Percentiles rank a stretch among this genome's conserved stretches.
Conservation (phyloP, 1,140 invertebrate species). For the Colletes gigas region DNA sequence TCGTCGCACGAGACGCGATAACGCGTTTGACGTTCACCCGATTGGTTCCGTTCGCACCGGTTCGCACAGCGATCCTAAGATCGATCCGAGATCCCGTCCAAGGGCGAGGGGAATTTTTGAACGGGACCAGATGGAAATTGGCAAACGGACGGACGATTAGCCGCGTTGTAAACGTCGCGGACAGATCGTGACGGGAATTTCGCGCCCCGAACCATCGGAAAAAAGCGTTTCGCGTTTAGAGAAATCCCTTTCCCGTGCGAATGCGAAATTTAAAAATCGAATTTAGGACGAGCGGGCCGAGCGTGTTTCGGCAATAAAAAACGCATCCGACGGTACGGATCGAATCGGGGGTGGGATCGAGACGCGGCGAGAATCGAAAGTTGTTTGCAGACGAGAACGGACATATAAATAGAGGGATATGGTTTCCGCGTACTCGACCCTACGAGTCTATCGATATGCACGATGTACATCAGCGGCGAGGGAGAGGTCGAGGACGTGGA, state of each 20-base stretch:
- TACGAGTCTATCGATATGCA: slow-evolving; percentile 58
- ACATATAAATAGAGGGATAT: neutral
- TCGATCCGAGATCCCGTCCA: neutral
- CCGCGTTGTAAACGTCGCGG: neutral
- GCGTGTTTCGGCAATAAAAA: no score
- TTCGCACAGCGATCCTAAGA: neutral
- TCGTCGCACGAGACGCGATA: neutral
- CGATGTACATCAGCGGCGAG: slow-evolving; percentile 14
- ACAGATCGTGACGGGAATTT: neutral
- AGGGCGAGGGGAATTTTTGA: no score
- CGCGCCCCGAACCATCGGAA: neutral
- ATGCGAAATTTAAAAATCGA: neutral
- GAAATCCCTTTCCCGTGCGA: no score
- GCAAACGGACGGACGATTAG: no score
- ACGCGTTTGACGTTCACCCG: neutral
- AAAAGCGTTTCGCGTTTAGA: neutral
- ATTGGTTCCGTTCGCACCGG: neutral
- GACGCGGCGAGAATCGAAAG: neutral
- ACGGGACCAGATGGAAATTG: no score
- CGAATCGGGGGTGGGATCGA: no score
- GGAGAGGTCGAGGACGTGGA: slow-evolving; percentile 30
- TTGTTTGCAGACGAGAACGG: neutral
- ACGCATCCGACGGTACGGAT: neutral
- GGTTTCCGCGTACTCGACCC: neutral
- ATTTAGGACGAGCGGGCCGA: no score